Conservation (phyloP, 2,113 vertebrate genomes). For the Pteruthius melanotis region DNA sequence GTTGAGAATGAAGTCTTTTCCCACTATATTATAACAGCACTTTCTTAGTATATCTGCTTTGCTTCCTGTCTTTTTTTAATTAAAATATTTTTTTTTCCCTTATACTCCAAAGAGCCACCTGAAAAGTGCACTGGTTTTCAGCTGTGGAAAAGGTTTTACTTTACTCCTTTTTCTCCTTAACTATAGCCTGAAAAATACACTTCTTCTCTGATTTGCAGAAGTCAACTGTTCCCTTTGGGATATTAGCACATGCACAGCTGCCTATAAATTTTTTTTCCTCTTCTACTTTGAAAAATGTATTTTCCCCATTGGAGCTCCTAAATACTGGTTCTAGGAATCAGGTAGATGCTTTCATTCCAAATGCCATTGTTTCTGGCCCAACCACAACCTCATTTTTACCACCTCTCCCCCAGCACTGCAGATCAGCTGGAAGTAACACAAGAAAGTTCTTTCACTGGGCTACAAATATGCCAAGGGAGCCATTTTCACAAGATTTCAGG, state of each 20-base stretch:
- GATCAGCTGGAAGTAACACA: neutral
- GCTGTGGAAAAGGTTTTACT: neutral
- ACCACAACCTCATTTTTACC: neutral
- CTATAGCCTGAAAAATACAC: neutral
- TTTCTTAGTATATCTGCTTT: neutral
- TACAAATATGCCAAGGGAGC: neutral
- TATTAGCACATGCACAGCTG: neutral
- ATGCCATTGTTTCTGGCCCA: neutral
- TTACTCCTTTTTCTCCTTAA: neutral
- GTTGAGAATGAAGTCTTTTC: neutral
- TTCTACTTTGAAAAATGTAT: neutral
- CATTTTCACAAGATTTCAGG: neutral
- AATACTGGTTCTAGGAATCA: neutral
- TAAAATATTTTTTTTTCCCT: neutral
- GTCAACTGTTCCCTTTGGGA: neutral
- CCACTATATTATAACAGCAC: neutral
- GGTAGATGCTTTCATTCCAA: neutral
- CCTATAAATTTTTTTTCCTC: neutral
- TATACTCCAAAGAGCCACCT: neutral
- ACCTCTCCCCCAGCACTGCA: neutral
- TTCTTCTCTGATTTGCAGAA: conserved; percentile 7
- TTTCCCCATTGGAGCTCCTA: neutral
- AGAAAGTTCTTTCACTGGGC: neutral
- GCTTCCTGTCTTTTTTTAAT: neutral
- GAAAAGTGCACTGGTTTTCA: neutral